Base-by-base conservation (phyloP, 2,888 invertebrate species). In the Netelia inedita region DNA sequence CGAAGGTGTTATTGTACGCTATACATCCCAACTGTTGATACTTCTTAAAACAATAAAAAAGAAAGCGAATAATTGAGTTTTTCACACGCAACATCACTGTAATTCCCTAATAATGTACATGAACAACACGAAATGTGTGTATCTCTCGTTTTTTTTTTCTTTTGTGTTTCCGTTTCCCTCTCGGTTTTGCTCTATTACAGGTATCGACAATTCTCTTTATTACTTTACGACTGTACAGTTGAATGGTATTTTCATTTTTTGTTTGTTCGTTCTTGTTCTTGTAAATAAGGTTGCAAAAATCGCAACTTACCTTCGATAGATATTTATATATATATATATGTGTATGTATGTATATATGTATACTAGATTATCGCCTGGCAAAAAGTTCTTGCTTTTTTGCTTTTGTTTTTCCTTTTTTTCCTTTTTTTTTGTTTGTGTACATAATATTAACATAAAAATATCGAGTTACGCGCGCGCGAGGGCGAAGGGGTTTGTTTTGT, bases 101-200 rank as follows among this genome's bases (percentile, higher is more conserved):
- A 91, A 92, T 92, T 91, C 89, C 90, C 89, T 92, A 89, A 91
- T 91, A 92, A 92, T 92, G 90, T 93, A 93, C 92, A 93, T 90
- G 89, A 91, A 91, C 90, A 82, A 85, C 80, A 82, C 82, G 74
- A 85, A 79, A 68, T 78, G 43, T 78, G 66, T 83, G 43, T 66
- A 21, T 65, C 23, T 78, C 21, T 6, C 28, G 59, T 68, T 72
- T 71, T 35, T 73, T 21, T 59, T n/a, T n/a, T n/a, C n/a, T n/a
- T n/a, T 43, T 76, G 8, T 9, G 10, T 50, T 80, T 57, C 19
- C 57, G 2, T 57, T 16, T 21, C 1, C 65, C 10, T 68, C 19
- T 72, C 78, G 86, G 86, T 86, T 78, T 76, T 82, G 71, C 78
- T 86, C 89, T 92, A 89, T 89, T 89, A 91, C 89, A 90, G 89